Evolutionary conservation across 2,888 invertebrate species (phyloP), one percentile per base, ranked within the genome.

Genomic region (Sarcophaga subvicina): DNA sequence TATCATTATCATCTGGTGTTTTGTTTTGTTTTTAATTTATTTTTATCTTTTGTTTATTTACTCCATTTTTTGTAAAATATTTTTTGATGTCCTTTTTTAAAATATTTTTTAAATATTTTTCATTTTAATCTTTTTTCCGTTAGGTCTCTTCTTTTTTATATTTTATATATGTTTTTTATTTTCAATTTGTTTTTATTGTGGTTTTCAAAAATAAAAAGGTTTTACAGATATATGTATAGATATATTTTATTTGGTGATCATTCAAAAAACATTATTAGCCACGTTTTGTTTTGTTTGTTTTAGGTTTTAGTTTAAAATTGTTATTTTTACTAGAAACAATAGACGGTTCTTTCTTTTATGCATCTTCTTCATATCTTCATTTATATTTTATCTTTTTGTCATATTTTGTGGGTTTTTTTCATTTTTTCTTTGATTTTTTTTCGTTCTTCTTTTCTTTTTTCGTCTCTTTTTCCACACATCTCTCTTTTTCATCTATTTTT

Each of bases 181-280:
- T 88, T 88, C 37, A 73, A 80, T 73, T 87, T 73, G 81, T 75
- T 78, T 86, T 89, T 89, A 88, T 88, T 89, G 88, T 85, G 83
- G 71, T 89, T 88, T 87, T 84, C 54, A 54, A 88, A 90, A 92
- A 90, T 91, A 90, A 92, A 92, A 92, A 90, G 90, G 89, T 91
- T 92, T 91, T 90, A 91, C 88, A 89, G 91, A 84, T 87, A 87
- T 84, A 85, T 83, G 82, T 86, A 80, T 83, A 80, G 90, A 89
- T 90, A 89, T 91, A 78, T 81, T 77, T 83, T 78, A 80, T 80
- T 90, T 90, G 91, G 91, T 92, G 91, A 90, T 90, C 85, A 88
- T 91, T 93, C 93, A 93, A 93, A 93, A 93, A 93, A 93, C 93
- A 93, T 93, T 93, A 93, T 93, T 87, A 92, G 92, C 91, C 91